Evolutionary conservation across 1,140 invertebrate species (phyloP).

Genomic region (Centruroides vittatus): DNA sequence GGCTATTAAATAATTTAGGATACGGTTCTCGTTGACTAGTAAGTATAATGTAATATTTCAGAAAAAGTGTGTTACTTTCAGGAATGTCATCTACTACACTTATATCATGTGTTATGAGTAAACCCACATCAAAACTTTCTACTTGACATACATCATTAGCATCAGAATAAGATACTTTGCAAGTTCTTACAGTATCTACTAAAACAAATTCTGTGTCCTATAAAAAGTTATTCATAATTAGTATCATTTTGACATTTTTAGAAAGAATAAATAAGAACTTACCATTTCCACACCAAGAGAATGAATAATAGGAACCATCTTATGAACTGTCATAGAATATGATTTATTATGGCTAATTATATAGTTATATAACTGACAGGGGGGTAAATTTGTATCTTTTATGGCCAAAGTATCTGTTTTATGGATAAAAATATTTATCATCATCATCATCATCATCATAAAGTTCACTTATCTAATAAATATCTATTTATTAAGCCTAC

Average conservation of each 20-base stretch:
- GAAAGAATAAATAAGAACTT: neutral
- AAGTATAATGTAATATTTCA: constrained; percentile 58
- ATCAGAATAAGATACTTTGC: constrained; percentile 43
- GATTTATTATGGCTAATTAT: constrained; percentile 51
- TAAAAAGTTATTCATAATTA: neutral
- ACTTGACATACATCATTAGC: constrained; percentile 44
- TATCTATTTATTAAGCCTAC: no score
- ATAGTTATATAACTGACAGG: constrained; percentile 53
- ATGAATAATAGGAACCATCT: constrained; percentile 41
- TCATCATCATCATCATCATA: no score
- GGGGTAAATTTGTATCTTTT: constrained; percentile 43
- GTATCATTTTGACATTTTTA: no score
- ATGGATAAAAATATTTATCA: no score
- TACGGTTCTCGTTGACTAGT: constrained; percentile 52
- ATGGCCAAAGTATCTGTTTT: constrained; percentile 41
- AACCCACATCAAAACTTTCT: constrained; percentile 52
- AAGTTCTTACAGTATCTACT: constrained; percentile 39
- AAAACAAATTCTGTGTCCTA: constrained; percentile 37
- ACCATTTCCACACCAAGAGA: neutral
- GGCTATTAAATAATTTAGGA: constrained; percentile 40
- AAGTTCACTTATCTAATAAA: no score
- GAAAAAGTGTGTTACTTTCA: constrained; percentile 30
- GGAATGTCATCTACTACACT: constrained; percentile 24
- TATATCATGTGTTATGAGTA: constrained; percentile 41
- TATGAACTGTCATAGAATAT: constrained; percentile 51